Conservation (phyloP, 1,140 invertebrate species). For the Dolichoris vasculosae region DNA sequence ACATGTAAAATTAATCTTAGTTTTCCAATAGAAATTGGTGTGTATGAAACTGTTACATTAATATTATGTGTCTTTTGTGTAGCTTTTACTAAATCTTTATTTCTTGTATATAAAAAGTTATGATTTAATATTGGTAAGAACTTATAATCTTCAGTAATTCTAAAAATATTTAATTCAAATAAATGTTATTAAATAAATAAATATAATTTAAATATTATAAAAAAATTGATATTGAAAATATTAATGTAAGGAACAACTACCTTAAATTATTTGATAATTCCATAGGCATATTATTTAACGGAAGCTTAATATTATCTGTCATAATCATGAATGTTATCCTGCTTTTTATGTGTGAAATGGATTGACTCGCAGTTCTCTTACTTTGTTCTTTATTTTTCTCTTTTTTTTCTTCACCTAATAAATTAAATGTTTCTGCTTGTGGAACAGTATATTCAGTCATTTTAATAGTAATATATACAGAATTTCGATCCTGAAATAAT, state of each 20-base stretch:
- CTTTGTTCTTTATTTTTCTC: constrained; percentile 52
- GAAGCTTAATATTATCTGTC: constrained; percentile 79
- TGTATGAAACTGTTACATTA: constrained; percentile 78
- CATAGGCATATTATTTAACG: constrained; percentile 76
- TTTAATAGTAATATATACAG: constrained; percentile 76
- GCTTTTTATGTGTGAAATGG: constrained; percentile 79
- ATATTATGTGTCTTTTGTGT: constrained; percentile 76
- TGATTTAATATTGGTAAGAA: constrained; percentile 90
- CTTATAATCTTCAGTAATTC: constrained; percentile 78
- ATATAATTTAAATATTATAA: constrained; percentile 35
- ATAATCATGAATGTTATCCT: constrained; percentile 79
- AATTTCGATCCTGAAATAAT: constrained; percentile 72
- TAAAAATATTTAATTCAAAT: too few relatives aligned
- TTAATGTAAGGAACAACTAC: constrained; percentile 66
- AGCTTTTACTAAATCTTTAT: constrained; percentile 83
- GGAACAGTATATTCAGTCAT: constrained; percentile 83
- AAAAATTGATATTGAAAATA: background rate
- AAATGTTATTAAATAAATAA: constrained; percentile 40
- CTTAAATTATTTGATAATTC: constrained; percentile 77
- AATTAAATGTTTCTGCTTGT: constrained; percentile 84
- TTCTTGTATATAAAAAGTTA: constrained; percentile 86
- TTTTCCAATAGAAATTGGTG: constrained; percentile 81
- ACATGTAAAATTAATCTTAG: constrained; percentile 87
- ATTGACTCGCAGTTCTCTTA: constrained; percentile 54
- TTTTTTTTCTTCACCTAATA: constrained; percentile 77